Percentiles rank a stretch among this genome's conserved stretches.
phyloP scores from a whole-genome alignment of 2,113 vertebrate species.

The Odobenus rosmarus region DNA sequence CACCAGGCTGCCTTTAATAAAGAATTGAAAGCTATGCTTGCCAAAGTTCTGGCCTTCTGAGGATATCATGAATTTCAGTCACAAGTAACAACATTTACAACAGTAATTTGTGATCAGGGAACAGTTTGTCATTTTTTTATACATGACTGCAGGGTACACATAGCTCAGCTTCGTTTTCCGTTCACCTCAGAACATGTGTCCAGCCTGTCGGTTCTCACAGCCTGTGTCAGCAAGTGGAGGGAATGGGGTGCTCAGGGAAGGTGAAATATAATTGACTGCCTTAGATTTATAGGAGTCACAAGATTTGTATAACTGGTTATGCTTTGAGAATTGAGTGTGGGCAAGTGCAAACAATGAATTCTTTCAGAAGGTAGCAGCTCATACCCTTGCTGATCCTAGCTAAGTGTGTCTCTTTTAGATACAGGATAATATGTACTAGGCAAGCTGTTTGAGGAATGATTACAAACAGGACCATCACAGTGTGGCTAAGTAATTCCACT shows the following conservation, averaged over 20 bases:
- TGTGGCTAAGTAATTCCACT: background rate
- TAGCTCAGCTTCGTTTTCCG: background rate
- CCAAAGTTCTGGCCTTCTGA: background rate
- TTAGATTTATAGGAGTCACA: background rate
- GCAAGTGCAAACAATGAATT: background rate
- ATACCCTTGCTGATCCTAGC: background rate
- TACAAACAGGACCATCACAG: background rate
- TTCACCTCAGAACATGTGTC: background rate
- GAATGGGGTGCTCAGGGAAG: background rate
- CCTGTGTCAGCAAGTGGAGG: background rate
- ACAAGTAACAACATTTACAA: conserved; percentile 1
- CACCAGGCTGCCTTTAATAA: background rate
- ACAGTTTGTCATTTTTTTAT: background rate
- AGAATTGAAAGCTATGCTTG: background rate
- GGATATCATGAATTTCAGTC: background rate
- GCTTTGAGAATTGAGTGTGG: background rate
- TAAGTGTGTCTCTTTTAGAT: background rate
- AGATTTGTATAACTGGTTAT: background rate
- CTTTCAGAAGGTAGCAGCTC: background rate
- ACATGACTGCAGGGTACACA: background rate
- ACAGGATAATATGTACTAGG: background rate
- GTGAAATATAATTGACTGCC: conserved; percentile 5
- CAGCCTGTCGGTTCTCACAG: background rate
- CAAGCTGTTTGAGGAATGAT: background rate
- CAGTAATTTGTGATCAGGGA: conserved; percentile 60